phyloP scores from a whole-genome alignment of 2,888 invertebrate genomes.

The Stenolophus ochropezus region DNA sequence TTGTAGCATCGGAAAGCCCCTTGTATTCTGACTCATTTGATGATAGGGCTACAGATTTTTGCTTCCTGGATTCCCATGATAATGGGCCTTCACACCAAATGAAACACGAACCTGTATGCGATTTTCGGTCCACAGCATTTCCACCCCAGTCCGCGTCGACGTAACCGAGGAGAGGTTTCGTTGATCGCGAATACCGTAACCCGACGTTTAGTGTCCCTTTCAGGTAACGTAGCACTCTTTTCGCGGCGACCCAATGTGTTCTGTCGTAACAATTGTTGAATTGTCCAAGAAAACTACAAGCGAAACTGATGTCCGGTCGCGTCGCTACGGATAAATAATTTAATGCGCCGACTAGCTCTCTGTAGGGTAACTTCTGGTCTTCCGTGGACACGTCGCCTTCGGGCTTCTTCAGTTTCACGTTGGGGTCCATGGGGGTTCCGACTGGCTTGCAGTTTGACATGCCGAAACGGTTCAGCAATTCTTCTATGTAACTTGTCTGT shows the following conservation, averaged over 20 bases:
- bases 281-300: too few species aligned
- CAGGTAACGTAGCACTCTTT: slow-evolving; percentile 66
- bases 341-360: too few species aligned
- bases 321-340: too few species aligned
- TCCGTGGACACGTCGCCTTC: too few species aligned
- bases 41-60: slow-evolving; percentile 63
- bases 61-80: slow-evolving; percentile 63
- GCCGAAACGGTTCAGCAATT: too few species aligned
- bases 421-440: too few species aligned
- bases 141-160: slow-evolving; percentile 65
- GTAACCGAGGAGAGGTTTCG: slow-evolving; percentile 62
- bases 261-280: neutral
- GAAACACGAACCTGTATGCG: slow-evolving; percentile 63
- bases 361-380: too few species aligned
- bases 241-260: slow-evolving; percentile 64
- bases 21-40: slow-evolving; percentile 64
- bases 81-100: slow-evolving; percentile 56
- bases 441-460: too few species aligned
- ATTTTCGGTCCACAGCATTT: slow-evolving; percentile 61
- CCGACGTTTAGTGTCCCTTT: slow-evolving; percentile 62
- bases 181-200: slow-evolving; percentile 61
- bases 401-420: too few species aligned
- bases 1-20: slow-evolving; percentile 61
- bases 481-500: too few species aligned
- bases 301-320: neutral